phyloP scores from a whole-genome alignment of 30 jellyfish, hydroid and myxozoan species.

The Rhopilema esculentum region DNA sequence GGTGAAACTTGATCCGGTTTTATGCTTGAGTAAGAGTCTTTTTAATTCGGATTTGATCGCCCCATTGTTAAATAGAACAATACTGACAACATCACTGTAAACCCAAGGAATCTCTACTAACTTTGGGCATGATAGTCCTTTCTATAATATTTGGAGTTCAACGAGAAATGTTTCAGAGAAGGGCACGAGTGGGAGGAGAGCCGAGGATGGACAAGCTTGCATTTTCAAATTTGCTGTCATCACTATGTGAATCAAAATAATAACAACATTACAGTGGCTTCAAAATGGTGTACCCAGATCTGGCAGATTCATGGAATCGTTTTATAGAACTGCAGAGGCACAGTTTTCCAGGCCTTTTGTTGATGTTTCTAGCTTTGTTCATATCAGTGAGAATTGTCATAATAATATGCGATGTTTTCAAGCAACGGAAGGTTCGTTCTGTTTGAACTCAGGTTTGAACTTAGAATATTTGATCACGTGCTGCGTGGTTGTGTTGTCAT shows the following conservation, averaged over 20 bases:
- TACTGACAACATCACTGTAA: background rate
- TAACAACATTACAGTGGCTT: slow-evolving; percentile 40
- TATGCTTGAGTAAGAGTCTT: background rate
- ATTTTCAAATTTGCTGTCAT: background rate
- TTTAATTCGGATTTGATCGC: background rate
- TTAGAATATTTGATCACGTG: slow-evolving; percentile 52
- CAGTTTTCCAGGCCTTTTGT: slow-evolving; percentile 20
- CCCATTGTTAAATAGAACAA: background rate
- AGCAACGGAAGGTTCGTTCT: slow-evolving; percentile 33
- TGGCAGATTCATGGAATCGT: background rate
- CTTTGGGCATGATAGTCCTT: background rate
- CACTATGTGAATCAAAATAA: background rate
- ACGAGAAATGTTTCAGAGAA: background rate
- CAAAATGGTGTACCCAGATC: slow-evolving; percentile 42
- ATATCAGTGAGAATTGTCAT: slow-evolving; percentile 1
- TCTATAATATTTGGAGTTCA: background rate
- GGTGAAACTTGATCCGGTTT: background rate
- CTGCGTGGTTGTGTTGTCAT: slow-evolving; percentile 59
- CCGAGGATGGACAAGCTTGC: background rate
- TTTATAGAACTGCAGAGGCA: slow-evolving; percentile 1
- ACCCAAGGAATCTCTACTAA: background rate
- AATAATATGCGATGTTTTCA: slow-evolving; percentile 8
- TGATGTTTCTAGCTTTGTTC: slow-evolving; percentile 9
- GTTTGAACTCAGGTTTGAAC: background rate
- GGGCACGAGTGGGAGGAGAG: background rate